phyloP scores from a whole-genome alignment of 1,140 invertebrate genomes.

The Ptiloglossa arizonensis region DNA sequence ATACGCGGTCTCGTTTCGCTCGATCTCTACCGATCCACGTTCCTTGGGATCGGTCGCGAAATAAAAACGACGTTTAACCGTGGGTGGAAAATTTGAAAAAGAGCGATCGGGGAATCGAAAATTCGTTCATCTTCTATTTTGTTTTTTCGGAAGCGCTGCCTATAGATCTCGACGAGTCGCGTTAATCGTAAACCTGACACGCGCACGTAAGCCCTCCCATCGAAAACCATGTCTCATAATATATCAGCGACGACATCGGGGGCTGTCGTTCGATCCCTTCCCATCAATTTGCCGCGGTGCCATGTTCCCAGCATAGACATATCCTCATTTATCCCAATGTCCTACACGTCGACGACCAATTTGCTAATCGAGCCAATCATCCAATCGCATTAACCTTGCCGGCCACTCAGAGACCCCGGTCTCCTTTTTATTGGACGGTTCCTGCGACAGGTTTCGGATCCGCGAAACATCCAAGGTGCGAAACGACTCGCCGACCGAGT shows the following conservation, averaged over 20 bases:
- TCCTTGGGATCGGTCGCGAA: too few relatives aligned
- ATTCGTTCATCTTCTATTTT: not conserved
- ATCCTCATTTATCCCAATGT: slow-evolving; percentile 81
- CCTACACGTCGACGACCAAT: slow-evolving; percentile 74
- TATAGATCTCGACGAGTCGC: not conserved
- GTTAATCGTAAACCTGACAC: slow-evolving; percentile 38
- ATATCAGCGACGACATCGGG: slow-evolving; percentile 56
- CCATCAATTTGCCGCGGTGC: slow-evolving; percentile 74
- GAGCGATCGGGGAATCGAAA: not conserved
- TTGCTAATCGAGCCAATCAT: slow-evolving; percentile 81
- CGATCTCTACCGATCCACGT: too few relatives aligned
- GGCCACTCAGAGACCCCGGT: slow-evolving; percentile 69
- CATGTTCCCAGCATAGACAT: slow-evolving; percentile 77
- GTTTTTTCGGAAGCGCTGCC: not conserved
- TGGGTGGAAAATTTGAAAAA: not conserved
- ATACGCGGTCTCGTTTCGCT: too few relatives aligned
- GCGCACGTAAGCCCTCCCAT: slow-evolving; percentile 19
- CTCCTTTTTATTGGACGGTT: slow-evolving; percentile 76
- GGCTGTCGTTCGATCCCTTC: slow-evolving; percentile 64
- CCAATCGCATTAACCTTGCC: slow-evolving; percentile 81
- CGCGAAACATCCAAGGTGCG: slow-evolving; percentile 26
- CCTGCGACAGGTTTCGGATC: slow-evolving; percentile 68
- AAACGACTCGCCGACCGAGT: too few relatives aligned
- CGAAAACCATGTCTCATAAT: slow-evolving; percentile 62
- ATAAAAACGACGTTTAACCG: too few relatives aligned